Evolutionary conservation across 2,113 vertebrate genomes (phyloP), one percentile per base, ranked within the genome.

Genomic region (Brienomyrus brachyistius): DNA sequence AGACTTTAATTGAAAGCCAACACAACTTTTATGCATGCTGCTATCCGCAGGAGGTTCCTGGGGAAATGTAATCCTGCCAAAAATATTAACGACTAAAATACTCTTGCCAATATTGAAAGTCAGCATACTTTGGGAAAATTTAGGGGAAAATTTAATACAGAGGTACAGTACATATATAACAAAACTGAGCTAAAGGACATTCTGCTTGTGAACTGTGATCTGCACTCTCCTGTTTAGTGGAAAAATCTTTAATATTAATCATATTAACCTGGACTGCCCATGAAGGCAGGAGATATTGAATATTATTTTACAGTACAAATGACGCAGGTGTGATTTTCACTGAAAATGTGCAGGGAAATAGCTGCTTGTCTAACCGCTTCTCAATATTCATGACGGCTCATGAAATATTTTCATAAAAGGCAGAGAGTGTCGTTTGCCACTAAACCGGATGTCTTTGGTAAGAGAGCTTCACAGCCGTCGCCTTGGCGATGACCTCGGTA

Each of bases 401-500:
- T 5, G 27, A 11, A 70, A 70, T 70, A 70, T 13, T 31, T 13
- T 70, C 27, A 70, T 70, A 70, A 70, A 70, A 70, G 77, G 59
- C 40, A n/a, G 52, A 23, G 59, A 48, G 74, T 50, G 10, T 15
- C 2, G 17, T 59, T 89, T 89, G 82, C 88, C 47, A 56, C 47
- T 86, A 15, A 88, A 85, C 59, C 5, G 40, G 88, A 88, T 88
- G 91, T 91, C 88, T 93, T 91, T 90, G 89, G 90, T 91, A 85
- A 90, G 86, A 85, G 77, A 47, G 82, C 89, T 88, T 47, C 51
- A 83, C 86, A 88, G 70, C 50, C 45, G 43, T 9, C 0, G 84
- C 88, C 93, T 94, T 91, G 91, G 93, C 88, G 88, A 89, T 85
- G 91, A 92, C 90, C 82, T 90, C 51, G 89, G 85, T 94, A 93